A percentile compares a stretch with the other conserved stretches of the same genome.
These are phyloP conservation scores for Gasterosteus aculeatus DNA, from an alignment of 2,113 vertebrate genomes.

Conservation along the genomic window DNA sequence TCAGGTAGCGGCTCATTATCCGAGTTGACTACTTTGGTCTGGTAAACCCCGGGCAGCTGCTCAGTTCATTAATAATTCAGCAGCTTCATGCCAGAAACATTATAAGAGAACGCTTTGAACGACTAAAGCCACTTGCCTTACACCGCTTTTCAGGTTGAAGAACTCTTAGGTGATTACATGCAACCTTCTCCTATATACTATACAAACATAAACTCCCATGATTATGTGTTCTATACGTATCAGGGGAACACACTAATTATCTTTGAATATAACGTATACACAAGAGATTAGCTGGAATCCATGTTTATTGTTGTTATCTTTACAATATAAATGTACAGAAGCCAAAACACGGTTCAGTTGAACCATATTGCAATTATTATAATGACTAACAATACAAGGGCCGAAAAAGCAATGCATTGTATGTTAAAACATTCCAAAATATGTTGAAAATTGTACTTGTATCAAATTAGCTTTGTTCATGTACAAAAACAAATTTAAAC, in stretches of 20 bases:
- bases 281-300: not conserved
- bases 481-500: not conserved
- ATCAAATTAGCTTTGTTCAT: not conserved
- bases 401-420: not conserved
- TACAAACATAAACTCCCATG: not conserved
- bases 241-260: not conserved
- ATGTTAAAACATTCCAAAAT: constrained; percentile 8
- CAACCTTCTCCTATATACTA: not conserved
- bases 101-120: constrained; percentile 57
- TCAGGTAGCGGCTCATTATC: not conserved
- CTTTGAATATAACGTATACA: not conserved
- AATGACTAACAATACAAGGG: not conserved
- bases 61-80: constrained; percentile 79
- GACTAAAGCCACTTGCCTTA: constrained; percentile 1
- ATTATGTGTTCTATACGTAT: not conserved
- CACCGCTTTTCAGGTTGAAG: constrained; percentile 7
- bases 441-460: not conserved
- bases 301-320: constrained; percentile 14
- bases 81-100: constrained; percentile 67
- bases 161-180: not conserved
- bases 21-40: constrained; percentile 57
- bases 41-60: constrained; percentile 51
- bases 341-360: not conserved
- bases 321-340: not conserved
- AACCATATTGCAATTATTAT: constrained; percentile 20